Evolutionary conservation across 2,113 vertebrate genomes (phyloP).

Genomic region (Cyprinodon tularosa): DNA sequence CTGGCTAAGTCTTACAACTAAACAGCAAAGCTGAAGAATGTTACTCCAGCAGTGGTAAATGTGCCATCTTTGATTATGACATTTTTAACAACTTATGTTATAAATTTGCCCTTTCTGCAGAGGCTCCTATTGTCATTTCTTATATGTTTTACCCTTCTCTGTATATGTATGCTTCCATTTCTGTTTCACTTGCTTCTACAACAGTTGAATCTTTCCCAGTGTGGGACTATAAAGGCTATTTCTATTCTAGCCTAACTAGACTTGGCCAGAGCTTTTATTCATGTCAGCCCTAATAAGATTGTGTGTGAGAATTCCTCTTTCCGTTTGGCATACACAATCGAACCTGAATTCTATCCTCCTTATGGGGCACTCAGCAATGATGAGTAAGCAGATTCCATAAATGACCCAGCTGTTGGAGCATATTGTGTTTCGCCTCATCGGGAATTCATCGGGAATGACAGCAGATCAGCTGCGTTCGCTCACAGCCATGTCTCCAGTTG

Average conservation of each 20-base stretch:
- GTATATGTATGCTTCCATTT: too few relatives aligned
- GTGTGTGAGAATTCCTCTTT: not conserved
- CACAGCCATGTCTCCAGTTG: conserved; percentile 47
- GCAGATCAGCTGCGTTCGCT: conserved; percentile 57
- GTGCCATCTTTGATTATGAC: not conserved
- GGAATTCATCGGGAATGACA: conserved; percentile 58
- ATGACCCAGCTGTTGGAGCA: conserved; percentile 69
- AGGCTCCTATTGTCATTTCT: too few relatives aligned
- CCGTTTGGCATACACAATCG: conserved; percentile 6
- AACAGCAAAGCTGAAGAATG: not conserved
- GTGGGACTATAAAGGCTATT: too few relatives aligned
- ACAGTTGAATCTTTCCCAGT: too few relatives aligned
- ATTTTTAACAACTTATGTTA: too few relatives aligned
- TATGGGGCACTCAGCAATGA: conserved; percentile 28
- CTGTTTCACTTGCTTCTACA: too few relatives aligned
- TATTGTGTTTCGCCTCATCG: conserved; percentile 70
- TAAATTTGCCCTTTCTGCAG: too few relatives aligned
- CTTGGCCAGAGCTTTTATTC: not conserved
- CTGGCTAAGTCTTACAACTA: not conserved
- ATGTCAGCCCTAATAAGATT: not conserved
- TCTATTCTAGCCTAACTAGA: not conserved
- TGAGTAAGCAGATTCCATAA: conserved; percentile 70
- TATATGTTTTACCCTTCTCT: too few relatives aligned
- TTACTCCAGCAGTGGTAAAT: not conserved
- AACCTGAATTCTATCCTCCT: conserved; percentile 8